Percentiles rank a stretch among this genome's conserved stretches.
Conservation (phyloP, 2,888 invertebrate species). For the Dione vanillae region DNA sequence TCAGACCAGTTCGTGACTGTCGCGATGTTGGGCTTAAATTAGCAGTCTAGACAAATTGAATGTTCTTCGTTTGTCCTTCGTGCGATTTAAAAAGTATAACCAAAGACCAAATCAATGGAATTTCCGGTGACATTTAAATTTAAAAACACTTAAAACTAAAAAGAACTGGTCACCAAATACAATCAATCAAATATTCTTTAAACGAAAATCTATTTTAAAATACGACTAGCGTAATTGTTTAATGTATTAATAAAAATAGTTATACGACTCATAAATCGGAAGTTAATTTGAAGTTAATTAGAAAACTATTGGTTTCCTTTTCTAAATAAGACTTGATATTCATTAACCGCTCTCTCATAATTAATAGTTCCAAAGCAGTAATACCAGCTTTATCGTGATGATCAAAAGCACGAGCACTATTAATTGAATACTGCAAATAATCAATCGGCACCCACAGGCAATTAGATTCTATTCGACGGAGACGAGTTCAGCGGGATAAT, state of each 20-base stretch:
- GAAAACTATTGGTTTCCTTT: constrained; percentile 36
- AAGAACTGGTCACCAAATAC: neutral
- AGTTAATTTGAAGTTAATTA: constrained; percentile 44
- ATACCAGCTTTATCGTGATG: constrained; percentile 53
- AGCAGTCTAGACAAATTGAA: constrained; percentile 63
- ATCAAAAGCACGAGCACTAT: constrained; percentile 68
- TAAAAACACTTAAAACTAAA: too few species aligned
- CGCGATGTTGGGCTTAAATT: constrained; percentile 65
- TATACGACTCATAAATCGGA: constrained; percentile 40
- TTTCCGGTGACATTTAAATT: constrained; percentile 63
- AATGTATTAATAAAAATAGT: neutral
- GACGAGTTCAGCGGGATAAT: constrained; percentile 61
- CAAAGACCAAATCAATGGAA: constrained; percentile 64
- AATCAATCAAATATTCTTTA: neutral
- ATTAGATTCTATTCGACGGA: constrained; percentile 65
- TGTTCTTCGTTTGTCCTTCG: constrained; percentile 62
- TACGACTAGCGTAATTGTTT: neutral
- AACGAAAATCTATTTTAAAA: neutral
- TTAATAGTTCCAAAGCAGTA: constrained; percentile 43
- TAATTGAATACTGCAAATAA: constrained; percentile 76
- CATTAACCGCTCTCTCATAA: constrained; percentile 43
- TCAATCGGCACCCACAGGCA: constrained; percentile 70
- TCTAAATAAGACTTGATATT: constrained; percentile 43
- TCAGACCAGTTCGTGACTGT: constrained; percentile 73
- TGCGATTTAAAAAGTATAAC: constrained; percentile 68